Evolutionary conservation across 2,797 vertebrate species (phyloP), one percentile per base, ranked within the genome.

Genomic region (Gambelia wislizenii): DNA sequence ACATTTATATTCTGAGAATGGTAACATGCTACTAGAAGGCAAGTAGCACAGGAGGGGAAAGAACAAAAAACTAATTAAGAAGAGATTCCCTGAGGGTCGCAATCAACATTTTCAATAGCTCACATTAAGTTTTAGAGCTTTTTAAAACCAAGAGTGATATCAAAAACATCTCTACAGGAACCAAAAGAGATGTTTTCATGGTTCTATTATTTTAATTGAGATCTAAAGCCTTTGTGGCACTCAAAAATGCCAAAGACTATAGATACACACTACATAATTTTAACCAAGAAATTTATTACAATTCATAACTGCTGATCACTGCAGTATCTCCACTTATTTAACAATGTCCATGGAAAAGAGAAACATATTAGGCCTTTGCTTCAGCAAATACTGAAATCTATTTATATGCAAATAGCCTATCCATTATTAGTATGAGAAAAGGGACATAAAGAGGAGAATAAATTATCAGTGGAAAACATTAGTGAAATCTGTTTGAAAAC

Each of bases 351-450:
- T 70, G 22, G 72, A 69, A 95, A 79, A 91, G 25, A 75, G 82
- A 95, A 95, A 95, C 1, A 76, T 90, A 96, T 95, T 95, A 96
- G 87, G 88, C 93, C 84, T 95, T 82, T 95, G 92, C 94, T 96
- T 97, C 96, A 96, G 96, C 97, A 98, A 98, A 98, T 94, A 98
- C 94, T 95, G 95, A 97, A 97, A 98, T 98, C 98, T 98, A 98
- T 99, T 98, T 98, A 98, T 98, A 99, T 98, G 98, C 98, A 98
- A 99, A 98, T 99, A 97, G 96, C 95, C 89, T 97, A 97, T 96
- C 97, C 94, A 96, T 98, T 98, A 98, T 96, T 98, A 97, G 94
- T 95, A 96, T 95, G 96, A 97, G 96, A 97, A 96, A 92, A 97
- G 96, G 96, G 94, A 95, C 95, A 96, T 97, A 98, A 96, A 96